Percentiles rank a stretch among this genome's conserved stretches.
phyloP scores from a whole-genome alignment of 1,140 invertebrate species.

The Camponotus floridanus region DNA sequence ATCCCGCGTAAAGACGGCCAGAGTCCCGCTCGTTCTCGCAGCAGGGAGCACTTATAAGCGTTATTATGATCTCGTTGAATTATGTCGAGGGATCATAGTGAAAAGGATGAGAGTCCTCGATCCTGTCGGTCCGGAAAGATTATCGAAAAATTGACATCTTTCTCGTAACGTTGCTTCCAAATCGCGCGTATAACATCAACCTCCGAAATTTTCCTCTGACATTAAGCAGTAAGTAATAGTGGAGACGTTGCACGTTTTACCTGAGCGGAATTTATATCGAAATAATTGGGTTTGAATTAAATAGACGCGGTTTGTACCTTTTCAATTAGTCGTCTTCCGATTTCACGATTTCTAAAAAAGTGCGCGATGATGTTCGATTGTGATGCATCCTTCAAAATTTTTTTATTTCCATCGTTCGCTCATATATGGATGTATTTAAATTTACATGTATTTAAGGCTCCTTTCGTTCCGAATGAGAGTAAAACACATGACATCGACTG shows the following conservation, averaged over 20 bases:
- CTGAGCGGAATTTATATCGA: background rate
- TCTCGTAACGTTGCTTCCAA: background rate
- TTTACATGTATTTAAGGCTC: too few species aligned
- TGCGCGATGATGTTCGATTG: background rate
- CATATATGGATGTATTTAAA: too few species aligned
- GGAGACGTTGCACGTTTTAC: background rate
- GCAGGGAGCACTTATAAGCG: too few species aligned
- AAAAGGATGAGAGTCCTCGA: constrained; percentile 1
- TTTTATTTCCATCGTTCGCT: background rate
- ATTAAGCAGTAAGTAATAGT: constrained; percentile 21
- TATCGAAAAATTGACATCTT: background rate
- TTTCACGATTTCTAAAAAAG: background rate
- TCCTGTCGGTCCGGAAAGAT: constrained; percentile 1
- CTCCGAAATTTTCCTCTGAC: background rate
- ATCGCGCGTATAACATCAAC: background rate
- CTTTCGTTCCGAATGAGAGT: too few species aligned
- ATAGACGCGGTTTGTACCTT: background rate
- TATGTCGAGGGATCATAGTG: constrained; percentile 24
- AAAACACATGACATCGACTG: too few species aligned
- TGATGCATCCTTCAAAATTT: background rate
- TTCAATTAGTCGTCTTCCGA: background rate
- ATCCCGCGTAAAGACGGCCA: background rate
- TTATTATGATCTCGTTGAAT: constrained; percentile 18
- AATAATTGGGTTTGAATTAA: background rate
- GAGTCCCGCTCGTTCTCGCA: background rate